Percentiles rank a stretch among this genome's conserved stretches.
These are phyloP conservation scores for Nemapogon koenigi DNA, from an alignment of 2,888 invertebrate genomes.

Conservation along the genomic window DNA sequence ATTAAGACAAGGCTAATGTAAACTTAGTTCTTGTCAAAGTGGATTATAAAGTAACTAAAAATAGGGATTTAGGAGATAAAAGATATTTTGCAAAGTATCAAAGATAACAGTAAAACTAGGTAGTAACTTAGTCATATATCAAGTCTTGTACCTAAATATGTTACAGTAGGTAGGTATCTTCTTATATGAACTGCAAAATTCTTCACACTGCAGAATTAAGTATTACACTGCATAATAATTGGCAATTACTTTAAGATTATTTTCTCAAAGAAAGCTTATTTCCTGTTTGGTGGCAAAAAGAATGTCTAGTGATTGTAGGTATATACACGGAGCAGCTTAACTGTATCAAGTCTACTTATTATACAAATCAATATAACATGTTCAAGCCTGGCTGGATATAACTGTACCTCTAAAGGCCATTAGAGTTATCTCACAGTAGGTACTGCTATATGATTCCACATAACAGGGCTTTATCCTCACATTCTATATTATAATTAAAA, in stretches of 20 bases:
- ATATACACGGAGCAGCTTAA: constrained; percentile 1
- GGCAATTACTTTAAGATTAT: constrained; percentile 3
- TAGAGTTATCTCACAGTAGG: not conserved
- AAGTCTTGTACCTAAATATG: no score
- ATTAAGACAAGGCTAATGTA: no score
- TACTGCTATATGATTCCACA: not conserved
- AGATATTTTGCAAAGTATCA: no score
- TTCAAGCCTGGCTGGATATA: constrained; percentile 7
- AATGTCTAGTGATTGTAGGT: constrained; percentile 1
- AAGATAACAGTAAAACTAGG: no score
- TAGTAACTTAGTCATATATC: no score
- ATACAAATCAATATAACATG: constrained; percentile 10
- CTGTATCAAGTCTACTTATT: constrained; percentile 3
- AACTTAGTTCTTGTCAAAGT: no score
- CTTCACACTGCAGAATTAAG: no score
- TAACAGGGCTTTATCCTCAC: not conserved
- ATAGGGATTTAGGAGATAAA: no score
- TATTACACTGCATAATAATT: not conserved
- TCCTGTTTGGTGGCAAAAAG: not conserved
- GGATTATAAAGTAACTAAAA: no score
- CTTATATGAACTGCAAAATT: no score
- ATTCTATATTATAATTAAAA: not conserved
- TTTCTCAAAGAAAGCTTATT: not conserved
- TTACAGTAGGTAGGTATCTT: no score
- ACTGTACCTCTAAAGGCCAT: constrained; percentile 5